These are phyloP conservation scores for Thelaira solivaga DNA, from an alignment of 2,888 invertebrate genomes.

Conservation along the genomic window DNA sequence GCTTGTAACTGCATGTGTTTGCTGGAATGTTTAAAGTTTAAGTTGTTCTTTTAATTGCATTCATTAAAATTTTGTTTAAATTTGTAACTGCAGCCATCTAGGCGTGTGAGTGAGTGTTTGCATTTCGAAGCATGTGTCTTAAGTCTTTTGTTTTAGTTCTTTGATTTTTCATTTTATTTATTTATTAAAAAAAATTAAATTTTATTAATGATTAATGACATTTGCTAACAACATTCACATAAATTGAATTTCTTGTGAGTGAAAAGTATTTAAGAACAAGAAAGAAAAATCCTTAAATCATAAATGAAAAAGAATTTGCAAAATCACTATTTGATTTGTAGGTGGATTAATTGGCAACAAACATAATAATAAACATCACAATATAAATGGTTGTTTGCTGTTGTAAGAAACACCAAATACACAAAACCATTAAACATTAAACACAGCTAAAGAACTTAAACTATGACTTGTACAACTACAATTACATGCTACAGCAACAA, in stretches of 20 bases:
- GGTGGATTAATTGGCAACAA: slow-evolving; percentile 55
- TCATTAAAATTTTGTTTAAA: too few relatives aligned
- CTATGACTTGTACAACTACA: slow-evolving; percentile 33
- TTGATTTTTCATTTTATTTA: neutral
- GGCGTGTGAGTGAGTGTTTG: too few relatives aligned
- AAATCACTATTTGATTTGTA: slow-evolving; percentile 57
- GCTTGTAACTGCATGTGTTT: too few relatives aligned
- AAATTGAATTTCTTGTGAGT: too few relatives aligned
- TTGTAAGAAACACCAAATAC: neutral
- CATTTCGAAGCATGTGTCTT: slow-evolving; percentile 1
- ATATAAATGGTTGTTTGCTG: neutral
- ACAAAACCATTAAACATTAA: slow-evolving; percentile 22
- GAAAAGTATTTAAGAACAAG: neutral
- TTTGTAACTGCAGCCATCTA: too few relatives aligned
- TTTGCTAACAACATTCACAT: neutral
- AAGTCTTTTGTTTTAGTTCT: slow-evolving; percentile 24
- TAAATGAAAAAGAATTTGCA: slow-evolving; percentile 28
- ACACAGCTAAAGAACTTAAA: neutral
- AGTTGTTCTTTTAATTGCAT: too few relatives aligned
- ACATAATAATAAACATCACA: slow-evolving; percentile 36
- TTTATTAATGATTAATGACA: slow-evolving; percentile 30
- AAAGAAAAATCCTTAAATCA: neutral
- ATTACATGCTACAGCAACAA: slow-evolving; percentile 14
- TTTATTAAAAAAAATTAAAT: slow-evolving; percentile 6
- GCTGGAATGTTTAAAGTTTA: too few relatives aligned